These are phyloP conservation scores for Psilanteris sp. DNA, from an alignment of 1,140 invertebrate species.

Conservation along the genomic window DNA sequence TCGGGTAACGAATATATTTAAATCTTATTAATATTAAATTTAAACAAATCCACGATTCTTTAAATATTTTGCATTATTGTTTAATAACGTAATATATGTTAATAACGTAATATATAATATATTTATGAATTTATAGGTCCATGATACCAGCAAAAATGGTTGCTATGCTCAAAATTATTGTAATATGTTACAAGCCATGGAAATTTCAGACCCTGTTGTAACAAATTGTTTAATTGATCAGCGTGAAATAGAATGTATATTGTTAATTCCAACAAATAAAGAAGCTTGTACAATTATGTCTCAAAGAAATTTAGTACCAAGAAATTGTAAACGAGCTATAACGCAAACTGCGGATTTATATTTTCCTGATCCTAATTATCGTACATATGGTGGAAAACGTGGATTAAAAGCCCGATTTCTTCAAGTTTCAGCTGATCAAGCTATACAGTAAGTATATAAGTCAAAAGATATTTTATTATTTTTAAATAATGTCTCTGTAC, in stretches of 20 bases:
- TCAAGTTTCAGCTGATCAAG: constrained; percentile 83
- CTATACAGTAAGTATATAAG: constrained; percentile 76
- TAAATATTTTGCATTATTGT: too few relatives aligned
- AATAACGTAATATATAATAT: too few relatives aligned
- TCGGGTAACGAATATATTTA: constrained; percentile 68
- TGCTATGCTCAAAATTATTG: constrained; percentile 78
- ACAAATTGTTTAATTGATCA: constrained; percentile 93
- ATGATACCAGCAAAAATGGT: constrained; percentile 83
- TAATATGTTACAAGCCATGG: constrained; percentile 85
- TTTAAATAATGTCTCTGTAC: not conserved
- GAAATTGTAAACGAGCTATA: constrained; percentile 83
- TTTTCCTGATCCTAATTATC: constrained; percentile 85
- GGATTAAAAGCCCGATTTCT: constrained; percentile 80
- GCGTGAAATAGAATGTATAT: constrained; percentile 83
- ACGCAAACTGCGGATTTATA: constrained; percentile 83
- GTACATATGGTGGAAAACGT: constrained; percentile 80
- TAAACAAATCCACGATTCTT: too few relatives aligned
- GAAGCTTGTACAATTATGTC: constrained; percentile 84
- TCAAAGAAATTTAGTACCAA: constrained; percentile 82
- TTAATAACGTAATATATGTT: too few relatives aligned
- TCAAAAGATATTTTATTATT: not conserved
- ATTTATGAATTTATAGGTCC: too few relatives aligned
- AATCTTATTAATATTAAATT: too few relatives aligned
- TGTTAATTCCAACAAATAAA: constrained; percentile 84
- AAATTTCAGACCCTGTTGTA: constrained; percentile 87